Percentiles rank a stretch among this genome's conserved stretches.
phyloP scores from a whole-genome alignment of 2,888 invertebrate genomes.

The Ochlodes sylvanus region DNA sequence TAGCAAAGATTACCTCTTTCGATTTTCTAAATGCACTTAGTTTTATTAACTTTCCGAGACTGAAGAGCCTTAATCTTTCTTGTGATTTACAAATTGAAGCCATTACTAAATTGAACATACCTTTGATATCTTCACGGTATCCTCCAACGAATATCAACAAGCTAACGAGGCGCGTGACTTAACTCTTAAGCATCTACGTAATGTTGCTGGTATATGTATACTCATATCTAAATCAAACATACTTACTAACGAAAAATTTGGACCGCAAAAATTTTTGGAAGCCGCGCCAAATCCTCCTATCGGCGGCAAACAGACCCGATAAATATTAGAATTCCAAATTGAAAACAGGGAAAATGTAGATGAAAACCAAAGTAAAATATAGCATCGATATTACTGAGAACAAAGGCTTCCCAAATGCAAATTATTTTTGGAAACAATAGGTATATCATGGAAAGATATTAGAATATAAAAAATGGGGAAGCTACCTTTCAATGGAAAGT shows the following conservation, averaged over 20 bases:
- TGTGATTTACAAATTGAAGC: conserved; percentile 5
- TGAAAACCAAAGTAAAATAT: background rate
- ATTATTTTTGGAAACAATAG: background rate
- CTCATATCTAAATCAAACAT: conserved; percentile 15
- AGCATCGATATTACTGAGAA: background rate
- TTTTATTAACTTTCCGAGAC: conserved; percentile 17
- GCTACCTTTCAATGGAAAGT: too few relatives aligned
- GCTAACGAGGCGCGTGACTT: conserved; percentile 20
- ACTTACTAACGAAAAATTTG: background rate
- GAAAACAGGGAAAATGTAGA: conserved; percentile 5
- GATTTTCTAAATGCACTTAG: conserved; percentile 8
- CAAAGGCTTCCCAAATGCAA: background rate
- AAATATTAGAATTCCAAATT: conserved; percentile 23
- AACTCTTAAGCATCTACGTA: background rate
- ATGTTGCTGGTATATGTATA: background rate
- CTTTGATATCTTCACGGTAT: background rate
- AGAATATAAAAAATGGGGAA: too few relatives aligned
- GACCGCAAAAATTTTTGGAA: background rate
- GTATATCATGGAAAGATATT: background rate
- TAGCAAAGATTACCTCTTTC: conserved; percentile 13
- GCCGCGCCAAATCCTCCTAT: conserved; percentile 21
- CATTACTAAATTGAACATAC: background rate
- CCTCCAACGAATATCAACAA: background rate
- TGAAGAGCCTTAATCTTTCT: conserved; percentile 6
- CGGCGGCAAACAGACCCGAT: conserved; percentile 13